Evolutionary conservation across 1,140 invertebrate genomes (phyloP).

Genomic region (Dendroctonus valens): DNA sequence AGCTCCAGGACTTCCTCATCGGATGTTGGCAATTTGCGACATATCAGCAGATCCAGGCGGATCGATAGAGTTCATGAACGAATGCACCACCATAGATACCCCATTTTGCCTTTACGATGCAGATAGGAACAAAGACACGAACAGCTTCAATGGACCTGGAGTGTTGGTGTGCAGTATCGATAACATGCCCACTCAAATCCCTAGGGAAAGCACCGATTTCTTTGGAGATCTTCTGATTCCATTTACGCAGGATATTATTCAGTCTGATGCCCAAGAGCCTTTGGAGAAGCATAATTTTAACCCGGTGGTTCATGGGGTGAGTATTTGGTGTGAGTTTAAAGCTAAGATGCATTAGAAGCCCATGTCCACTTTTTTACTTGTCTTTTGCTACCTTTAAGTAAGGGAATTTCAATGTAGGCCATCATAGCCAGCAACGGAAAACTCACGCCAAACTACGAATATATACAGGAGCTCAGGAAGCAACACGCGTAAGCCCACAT

Average conservation of each 20-base stretch:
- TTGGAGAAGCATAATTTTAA: constrained; percentile 77
- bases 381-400: constrained; percentile 34
- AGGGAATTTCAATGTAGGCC: constrained; percentile 57
- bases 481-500: constrained; percentile 51
- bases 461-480: constrained; percentile 86
- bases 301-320: constrained; percentile 78
- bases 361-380: background rate
- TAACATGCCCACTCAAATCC: constrained; percentile 99
- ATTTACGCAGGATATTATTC: constrained; percentile 86
- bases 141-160: constrained; percentile 94
- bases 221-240: constrained; percentile 93
- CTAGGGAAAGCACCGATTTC: constrained; percentile 94
- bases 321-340: constrained; percentile 37
- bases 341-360: background rate
- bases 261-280: constrained; percentile 82
- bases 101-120: constrained; percentile 99
- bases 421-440: constrained; percentile 95
- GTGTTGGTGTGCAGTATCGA: constrained; percentile 98
- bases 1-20: constrained; percentile 85
- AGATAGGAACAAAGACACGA: constrained; percentile 94
- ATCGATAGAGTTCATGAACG: constrained; percentile 99
- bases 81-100: constrained; percentile 98
- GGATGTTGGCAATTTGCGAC: constrained; percentile 92
- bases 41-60: constrained; percentile 95
- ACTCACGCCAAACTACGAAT: constrained; percentile 90